Percentiles rank a stretch among this genome's conserved stretches.
These are phyloP conservation scores for Meles meles DNA, from an alignment of 2,113 vertebrate species.

Conservation along the genomic window DNA sequence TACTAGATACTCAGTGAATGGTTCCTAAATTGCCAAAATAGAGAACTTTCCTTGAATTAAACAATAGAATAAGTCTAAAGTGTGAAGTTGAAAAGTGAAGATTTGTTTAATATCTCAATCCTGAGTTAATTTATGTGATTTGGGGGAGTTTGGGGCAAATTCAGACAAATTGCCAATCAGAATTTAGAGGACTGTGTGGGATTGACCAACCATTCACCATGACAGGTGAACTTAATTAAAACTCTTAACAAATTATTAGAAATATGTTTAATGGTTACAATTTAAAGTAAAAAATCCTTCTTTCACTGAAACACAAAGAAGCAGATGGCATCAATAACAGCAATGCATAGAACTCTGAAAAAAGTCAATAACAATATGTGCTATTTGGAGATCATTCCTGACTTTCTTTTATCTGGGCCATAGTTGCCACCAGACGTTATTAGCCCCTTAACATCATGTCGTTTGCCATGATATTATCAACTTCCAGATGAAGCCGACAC, in stretches of 20 bases:
- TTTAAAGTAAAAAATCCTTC: neutral
- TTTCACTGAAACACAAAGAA: neutral
- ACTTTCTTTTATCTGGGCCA: neutral
- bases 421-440: neutral
- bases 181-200: neutral
- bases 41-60: neutral
- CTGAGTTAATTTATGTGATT: neutral
- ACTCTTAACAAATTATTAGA: neutral
- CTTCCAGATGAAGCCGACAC: neutral
- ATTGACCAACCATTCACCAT: neutral
- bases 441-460: neutral
- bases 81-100: neutral
- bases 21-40: neutral
- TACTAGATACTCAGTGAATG: neutral
- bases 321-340: neutral
- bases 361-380: neutral
- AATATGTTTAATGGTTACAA: neutral
- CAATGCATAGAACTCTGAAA: neutral
- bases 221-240: neutral
- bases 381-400: neutral
- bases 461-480: neutral
- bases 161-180: neutral
- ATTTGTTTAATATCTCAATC: neutral
- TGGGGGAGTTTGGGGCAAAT: neutral
- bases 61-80: neutral